Evolutionary conservation across 2,797 vertebrate genomes (phyloP).

Genomic region (Carapus acus): DNA sequence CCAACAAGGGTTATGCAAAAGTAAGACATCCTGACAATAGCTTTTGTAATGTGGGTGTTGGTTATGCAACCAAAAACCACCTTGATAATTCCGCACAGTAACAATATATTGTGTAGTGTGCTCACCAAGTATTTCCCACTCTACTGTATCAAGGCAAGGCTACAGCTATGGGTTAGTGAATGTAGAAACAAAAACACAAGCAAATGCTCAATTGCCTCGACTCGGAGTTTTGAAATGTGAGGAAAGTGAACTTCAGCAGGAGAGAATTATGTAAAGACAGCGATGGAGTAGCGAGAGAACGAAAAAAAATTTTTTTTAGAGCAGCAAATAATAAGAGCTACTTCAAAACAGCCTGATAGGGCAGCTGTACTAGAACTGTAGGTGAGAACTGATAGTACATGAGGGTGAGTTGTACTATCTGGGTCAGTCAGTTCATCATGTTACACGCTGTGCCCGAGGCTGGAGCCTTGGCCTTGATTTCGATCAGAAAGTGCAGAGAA

Average conservation of each 20-base stretch:
- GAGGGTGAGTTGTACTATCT: slow-evolving; percentile 33
- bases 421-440: slow-evolving; percentile 40
- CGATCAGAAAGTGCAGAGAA: slow-evolving; percentile 16
- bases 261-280: too few relatives aligned
- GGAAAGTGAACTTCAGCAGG: too few relatives aligned
- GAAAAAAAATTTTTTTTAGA: too few relatives aligned
- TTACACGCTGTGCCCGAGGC: slow-evolving; percentile 33
- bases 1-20: not conserved
- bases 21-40: not conserved
- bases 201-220: too few relatives aligned
- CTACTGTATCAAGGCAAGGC: not conserved
- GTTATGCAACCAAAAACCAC: not conserved
- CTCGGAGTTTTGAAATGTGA: too few relatives aligned
- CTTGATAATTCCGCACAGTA: too few relatives aligned
- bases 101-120: not conserved
- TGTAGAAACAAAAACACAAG: too few relatives aligned
- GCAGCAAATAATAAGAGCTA: slow-evolving; percentile 3
- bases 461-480: slow-evolving; percentile 9
- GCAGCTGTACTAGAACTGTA: slow-evolving; percentile 18
- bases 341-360: slow-evolving; percentile 7
- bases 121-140: not conserved
- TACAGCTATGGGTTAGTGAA: not conserved
- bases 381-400: slow-evolving; percentile 33
- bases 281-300: too few relatives aligned
- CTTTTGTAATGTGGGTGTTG: not conserved